Evolutionary conservation across 2,113 vertebrate species (phyloP).

Genomic region (Macaca mulatta): DNA sequence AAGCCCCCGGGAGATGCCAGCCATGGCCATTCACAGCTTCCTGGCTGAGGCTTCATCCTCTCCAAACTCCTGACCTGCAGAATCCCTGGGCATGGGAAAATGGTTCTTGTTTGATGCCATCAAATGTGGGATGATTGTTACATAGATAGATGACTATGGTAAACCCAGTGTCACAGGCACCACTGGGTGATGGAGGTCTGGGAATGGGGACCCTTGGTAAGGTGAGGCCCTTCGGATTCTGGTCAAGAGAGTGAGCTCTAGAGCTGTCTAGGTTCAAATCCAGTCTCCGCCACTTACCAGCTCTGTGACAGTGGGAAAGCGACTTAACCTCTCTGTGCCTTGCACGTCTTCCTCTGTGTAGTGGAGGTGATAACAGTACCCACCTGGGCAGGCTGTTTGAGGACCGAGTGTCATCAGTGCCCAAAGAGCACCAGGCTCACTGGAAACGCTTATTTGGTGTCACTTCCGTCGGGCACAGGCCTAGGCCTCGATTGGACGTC

Average conservation of each 20-base stretch:
- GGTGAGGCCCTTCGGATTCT: not conserved
- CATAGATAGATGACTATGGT: fast-evolving
- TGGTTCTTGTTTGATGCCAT: not conserved
- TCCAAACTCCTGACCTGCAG: not conserved
- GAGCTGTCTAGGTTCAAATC: not conserved
- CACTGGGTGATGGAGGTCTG: not conserved
- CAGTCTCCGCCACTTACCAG: not conserved
- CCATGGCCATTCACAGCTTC: not conserved
- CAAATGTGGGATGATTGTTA: no score
- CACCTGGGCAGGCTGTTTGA: not conserved
- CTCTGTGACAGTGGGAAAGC: not conserved
- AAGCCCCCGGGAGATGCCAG: not conserved
- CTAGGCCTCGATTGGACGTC: not conserved
- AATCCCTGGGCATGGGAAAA: not conserved
- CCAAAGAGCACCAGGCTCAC: not conserved
- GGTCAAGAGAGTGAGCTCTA: not conserved
- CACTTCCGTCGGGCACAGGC: fast-evolving
- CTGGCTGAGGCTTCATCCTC: not conserved
- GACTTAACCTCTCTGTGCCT: not conserved
- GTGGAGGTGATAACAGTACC: not conserved
- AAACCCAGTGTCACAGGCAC: fast-evolving
- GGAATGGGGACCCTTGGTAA: not conserved
- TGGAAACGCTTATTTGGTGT: not conserved
- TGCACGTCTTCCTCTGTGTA: not conserved
- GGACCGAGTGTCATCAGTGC: fast-evolving